These are phyloP conservation scores for Lagenorhynchus albirostris DNA, from an alignment of 2,113 vertebrate genomes.

Conservation along the genomic window DNA sequence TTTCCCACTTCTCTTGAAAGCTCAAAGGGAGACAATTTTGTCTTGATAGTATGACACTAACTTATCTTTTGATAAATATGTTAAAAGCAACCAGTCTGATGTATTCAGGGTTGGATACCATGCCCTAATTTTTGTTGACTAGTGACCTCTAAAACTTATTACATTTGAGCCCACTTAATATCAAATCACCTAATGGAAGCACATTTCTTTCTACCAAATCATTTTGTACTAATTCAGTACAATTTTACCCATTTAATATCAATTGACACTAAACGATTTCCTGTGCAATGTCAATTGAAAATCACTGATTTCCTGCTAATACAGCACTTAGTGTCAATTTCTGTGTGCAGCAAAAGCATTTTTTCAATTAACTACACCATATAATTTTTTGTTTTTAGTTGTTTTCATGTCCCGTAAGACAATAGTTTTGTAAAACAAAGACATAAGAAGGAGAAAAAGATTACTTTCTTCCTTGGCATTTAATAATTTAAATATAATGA, in stretches of 20 bases:
- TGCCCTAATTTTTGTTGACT: slow-evolving; percentile 73
- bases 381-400: slow-evolving; percentile 77
- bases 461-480: slow-evolving; percentile 48
- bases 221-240: slow-evolving; percentile 81
- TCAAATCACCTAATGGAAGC: slow-evolving; percentile 76
- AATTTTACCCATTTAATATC: slow-evolving; percentile 79
- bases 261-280: slow-evolving; percentile 81
- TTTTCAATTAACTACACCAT: slow-evolving; percentile 77
- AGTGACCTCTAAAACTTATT: slow-evolving; percentile 77
- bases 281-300: slow-evolving; percentile 81
- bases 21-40: slow-evolving; percentile 48
- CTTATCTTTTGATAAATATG: slow-evolving; percentile 65
- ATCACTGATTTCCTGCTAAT: slow-evolving; percentile 76
- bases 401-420: slow-evolving; percentile 60
- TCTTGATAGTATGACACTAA: slow-evolving; percentile 58
- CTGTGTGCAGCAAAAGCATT: slow-evolving; percentile 71
- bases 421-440: slow-evolving; percentile 71
- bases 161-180: slow-evolving; percentile 74
- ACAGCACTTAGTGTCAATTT: slow-evolving; percentile 76
- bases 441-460: slow-evolving; percentile 61
- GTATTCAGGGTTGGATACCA: slow-evolving; percentile 68
- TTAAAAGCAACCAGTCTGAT: slow-evolving; percentile 68
- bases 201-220: slow-evolving; percentile 71
- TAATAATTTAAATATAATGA: slow-evolving; percentile 50
- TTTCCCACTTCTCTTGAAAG: slow-evolving; percentile 51